Evolutionary conservation across 1,140 invertebrate genomes (phyloP).

Genomic region (Drosophila mauritiana): DNA sequence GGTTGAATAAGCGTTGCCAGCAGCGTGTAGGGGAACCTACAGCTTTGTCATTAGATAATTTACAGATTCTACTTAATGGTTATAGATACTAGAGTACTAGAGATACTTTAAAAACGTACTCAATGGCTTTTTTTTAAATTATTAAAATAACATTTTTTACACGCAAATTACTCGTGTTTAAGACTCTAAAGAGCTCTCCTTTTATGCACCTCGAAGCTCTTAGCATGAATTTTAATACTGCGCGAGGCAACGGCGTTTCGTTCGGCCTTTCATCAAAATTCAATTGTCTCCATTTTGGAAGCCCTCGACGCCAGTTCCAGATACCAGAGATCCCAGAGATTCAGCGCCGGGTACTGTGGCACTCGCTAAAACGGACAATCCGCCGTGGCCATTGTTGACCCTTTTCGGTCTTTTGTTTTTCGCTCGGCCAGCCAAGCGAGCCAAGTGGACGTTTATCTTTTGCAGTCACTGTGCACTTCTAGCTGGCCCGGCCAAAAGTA

Average conservation of each 20-base stretch:
- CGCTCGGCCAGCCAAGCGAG: conserved; percentile 70
- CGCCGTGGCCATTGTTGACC: conserved; percentile 66
- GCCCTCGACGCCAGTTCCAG: conserved; percentile 61
- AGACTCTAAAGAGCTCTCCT: not conserved
- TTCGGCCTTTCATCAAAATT: conserved; percentile 74
- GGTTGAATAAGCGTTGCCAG: no score
- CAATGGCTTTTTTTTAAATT: no score
- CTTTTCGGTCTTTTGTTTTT: conserved; percentile 72
- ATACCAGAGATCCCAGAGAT: conserved; percentile 11
- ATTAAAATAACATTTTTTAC: not conserved
- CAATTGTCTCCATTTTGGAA: conserved; percentile 64
- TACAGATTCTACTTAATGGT: not conserved
- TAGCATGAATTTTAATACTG: conserved; percentile 64
- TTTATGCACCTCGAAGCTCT: conserved; percentile 21
- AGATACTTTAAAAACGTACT: not conserved
- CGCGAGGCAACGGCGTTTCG: conserved; percentile 7
- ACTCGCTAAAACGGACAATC: conserved; percentile 42
- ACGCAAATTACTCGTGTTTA: not conserved
- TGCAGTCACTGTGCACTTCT: conserved; percentile 73
- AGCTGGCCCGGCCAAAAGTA: conserved; percentile 35
- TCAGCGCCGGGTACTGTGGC: not conserved
- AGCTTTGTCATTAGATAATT: not conserved
- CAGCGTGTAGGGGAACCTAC: not conserved
- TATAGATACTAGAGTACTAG: not conserved
- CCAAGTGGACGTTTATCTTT: conserved; percentile 82